Base-by-base conservation (phyloP, 2,797 vertebrate species). In the Synanceia verrucosa region DNA sequence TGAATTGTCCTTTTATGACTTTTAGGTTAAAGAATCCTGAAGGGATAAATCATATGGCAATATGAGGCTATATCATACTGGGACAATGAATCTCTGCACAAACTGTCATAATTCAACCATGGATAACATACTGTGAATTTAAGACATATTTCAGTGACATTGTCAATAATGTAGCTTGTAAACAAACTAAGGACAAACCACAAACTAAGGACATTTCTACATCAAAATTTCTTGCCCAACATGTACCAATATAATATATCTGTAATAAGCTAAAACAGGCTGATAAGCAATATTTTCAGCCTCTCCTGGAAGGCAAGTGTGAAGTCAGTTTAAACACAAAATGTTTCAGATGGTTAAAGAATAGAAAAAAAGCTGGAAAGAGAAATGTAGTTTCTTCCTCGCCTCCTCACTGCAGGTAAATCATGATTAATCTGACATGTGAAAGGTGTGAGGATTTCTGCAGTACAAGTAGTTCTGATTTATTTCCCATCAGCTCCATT, bases 1-100 rank as follows among this genome's bases (percentile, higher is more conserved):
- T 43, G 47, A 39, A 2, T 18, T 55, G 43, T 81, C 62, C 61
- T 78, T 52, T 59, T 6, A 18, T 39, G 57, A 76, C 73, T 41
- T 68, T 34, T 36, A n/a, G n/a, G n/a, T n/a, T n/a, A n/a, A n/a
- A n/a, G 44, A 29, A 37, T 5, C 8, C 55, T 11, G 16, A 28
- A 24, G 39, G 11, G 16, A n/a, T 26, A 23, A 28, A 6, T 16
- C 34, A 24, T 4, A 33, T 33, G 33, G 33, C 9, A 10, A 10
- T 33, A 33, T 33, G 9, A 33, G 36, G 55, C 26, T 12, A 24
- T 4, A n/a, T 57, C 8, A 3, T 26, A 18, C 16, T 18, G 34
- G 34, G 9, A 55, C 18, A 9, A 36, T 36, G 5, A 36, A 34
- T 26, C 26, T 41, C 39, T 46, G 14, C 19, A n/a, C 3, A 18